Conservation (phyloP, 2,113 vertebrate species). For the Miniopterus natalensis region DNA sequence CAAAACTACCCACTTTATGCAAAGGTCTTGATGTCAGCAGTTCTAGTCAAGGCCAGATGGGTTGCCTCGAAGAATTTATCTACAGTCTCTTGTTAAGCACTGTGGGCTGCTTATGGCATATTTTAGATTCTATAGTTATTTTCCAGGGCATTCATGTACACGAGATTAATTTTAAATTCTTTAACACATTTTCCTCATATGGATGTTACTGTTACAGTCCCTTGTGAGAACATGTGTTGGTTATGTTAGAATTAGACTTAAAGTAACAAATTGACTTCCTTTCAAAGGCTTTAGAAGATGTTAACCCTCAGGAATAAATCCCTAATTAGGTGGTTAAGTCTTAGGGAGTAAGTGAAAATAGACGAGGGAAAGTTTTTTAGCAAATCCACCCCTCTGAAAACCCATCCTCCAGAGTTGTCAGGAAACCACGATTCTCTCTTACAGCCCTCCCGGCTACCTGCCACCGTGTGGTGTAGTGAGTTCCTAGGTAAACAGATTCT, state of each 20-base stretch:
- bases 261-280: slow-evolving; percentile 72
- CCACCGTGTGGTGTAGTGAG: too few relatives aligned
- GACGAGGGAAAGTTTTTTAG: not conserved
- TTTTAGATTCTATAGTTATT: slow-evolving; percentile 59
- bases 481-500: not conserved
- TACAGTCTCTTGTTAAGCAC: slow-evolving; percentile 6
- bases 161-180: slow-evolving; percentile 74
- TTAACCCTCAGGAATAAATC: slow-evolving; percentile 70
- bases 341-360: slow-evolving; percentile 32
- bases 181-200: slow-evolving; percentile 67
- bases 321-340: slow-evolving; percentile 65
- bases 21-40: slow-evolving; percentile 49
- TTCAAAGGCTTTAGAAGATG: slow-evolving; percentile 62
- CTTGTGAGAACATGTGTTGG: slow-evolving; percentile 76
- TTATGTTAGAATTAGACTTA: slow-evolving; percentile 68
- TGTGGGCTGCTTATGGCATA: not conserved
- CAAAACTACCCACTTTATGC: slow-evolving; percentile 67
- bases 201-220: slow-evolving; percentile 66
- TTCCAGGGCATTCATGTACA: slow-evolving; percentile 34
- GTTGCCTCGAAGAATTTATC: slow-evolving; percentile 7
- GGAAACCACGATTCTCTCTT: not conserved
- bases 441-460: not conserved
- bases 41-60: slow-evolving; percentile 4
- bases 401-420: not conserved
- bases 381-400: not conserved